Percentiles rank a stretch among this genome's conserved stretches.
Conservation (phyloP, 1,140 invertebrate genomes). For the Helicoverpa zea region DNA sequence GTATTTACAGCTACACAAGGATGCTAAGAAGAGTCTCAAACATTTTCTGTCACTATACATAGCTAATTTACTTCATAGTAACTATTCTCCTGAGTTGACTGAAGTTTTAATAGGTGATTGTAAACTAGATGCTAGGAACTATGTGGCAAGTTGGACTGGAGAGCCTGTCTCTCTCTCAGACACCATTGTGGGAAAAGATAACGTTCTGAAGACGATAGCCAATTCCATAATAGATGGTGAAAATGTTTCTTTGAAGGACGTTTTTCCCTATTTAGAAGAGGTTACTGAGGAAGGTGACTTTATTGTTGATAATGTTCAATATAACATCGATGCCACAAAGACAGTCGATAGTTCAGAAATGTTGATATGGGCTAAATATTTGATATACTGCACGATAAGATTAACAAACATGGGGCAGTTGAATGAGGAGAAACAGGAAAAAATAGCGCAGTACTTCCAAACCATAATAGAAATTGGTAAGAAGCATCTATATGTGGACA, state of each 20-base stretch:
- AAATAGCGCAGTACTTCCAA: conserved; percentile 69
- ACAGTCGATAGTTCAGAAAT: conserved; percentile 75
- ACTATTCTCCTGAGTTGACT: conserved; percentile 80
- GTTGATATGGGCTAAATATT: conserved; percentile 79
- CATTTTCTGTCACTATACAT: conserved; percentile 78
- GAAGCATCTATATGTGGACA: conserved; percentile 67
- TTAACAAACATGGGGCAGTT: conserved; percentile 72
- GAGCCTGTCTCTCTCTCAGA: conserved; percentile 69
- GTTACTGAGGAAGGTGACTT: conserved; percentile 62
- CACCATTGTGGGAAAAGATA: conserved; percentile 64
- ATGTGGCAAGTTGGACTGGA: conserved; percentile 76
- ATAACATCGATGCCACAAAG: conserved; percentile 62
- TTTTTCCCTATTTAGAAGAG: conserved; percentile 68
- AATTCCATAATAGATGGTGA: conserved; percentile 72
- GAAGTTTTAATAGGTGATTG: conserved; percentile 77
- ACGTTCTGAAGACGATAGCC: conserved; percentile 68
- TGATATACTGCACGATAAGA: conserved; percentile 78
- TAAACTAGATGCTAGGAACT: conserved; percentile 76
- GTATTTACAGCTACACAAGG: conserved; percentile 70
- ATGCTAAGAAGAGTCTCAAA: conserved; percentile 74
- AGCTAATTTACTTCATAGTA: conserved; percentile 79
- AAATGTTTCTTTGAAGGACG: conserved; percentile 63
- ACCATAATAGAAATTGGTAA: conserved; percentile 70
- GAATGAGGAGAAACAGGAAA: conserved; percentile 65
- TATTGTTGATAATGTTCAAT: conserved; percentile 57